Evolutionary conservation across 2,113 vertebrate genomes (phyloP).

Genomic region (Dipodomys spectabilis): DNA sequence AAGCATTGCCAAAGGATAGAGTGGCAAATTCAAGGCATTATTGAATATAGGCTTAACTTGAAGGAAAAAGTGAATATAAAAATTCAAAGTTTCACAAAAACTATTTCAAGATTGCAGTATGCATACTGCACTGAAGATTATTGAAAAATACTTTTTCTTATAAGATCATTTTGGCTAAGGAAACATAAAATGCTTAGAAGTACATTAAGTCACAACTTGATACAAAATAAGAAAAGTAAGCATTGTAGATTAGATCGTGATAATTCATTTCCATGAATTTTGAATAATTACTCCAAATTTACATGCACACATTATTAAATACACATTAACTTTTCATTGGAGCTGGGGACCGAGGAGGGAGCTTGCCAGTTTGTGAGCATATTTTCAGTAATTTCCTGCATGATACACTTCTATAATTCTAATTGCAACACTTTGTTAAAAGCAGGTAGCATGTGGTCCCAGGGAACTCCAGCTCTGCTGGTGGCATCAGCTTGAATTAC

Average conservation of each 20-base stretch:
- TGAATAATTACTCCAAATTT: constrained; percentile 59
- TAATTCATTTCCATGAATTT: constrained; percentile 7
- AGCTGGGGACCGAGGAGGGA: constrained; percentile 3
- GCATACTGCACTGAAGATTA: background rate
- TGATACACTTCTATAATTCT: constrained; percentile 40
- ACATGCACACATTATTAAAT: constrained; percentile 47
- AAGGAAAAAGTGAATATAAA: background rate
- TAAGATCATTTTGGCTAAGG: background rate
- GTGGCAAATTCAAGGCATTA: background rate
- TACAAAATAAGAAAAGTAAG: constrained; percentile 35
- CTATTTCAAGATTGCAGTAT: background rate
- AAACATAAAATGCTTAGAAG: constrained; percentile 3
- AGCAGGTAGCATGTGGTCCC: constrained; percentile 5
- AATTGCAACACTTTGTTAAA: constrained; percentile 64
- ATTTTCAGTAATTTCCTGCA: constrained; percentile 60
- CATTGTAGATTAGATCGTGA: background rate
- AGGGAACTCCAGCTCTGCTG: background rate
- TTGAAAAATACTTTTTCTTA: constrained; percentile 36
- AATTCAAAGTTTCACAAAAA: constrained; percentile 34
- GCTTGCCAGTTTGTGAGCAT: background rate
- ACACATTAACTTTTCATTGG: constrained; percentile 62
- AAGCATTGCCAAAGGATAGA: background rate
- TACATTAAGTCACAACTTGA: background rate
- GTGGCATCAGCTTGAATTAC: constrained; percentile 41
- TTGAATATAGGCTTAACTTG: background rate